Conservation (phyloP, 2,113 vertebrate genomes). For the Cacatua alba region DNA sequence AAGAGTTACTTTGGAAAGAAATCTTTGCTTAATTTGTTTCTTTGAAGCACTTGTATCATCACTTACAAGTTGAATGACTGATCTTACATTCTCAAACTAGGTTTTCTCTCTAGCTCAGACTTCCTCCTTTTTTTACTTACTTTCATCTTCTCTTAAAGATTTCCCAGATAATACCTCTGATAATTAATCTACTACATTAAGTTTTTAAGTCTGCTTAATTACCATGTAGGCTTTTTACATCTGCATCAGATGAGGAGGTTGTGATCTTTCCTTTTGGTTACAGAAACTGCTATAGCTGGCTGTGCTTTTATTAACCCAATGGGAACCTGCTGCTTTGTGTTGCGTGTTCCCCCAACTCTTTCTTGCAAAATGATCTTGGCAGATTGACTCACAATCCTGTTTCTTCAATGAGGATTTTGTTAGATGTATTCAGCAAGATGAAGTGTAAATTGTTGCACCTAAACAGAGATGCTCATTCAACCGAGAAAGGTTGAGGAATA, state of each 20-base stretch:
- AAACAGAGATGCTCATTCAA: not conserved
- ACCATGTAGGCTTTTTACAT: not conserved
- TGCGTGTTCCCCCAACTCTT: not conserved
- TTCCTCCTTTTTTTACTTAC: not conserved
- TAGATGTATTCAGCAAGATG: not conserved
- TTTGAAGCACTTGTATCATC: not conserved
- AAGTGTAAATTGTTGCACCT: not conserved
- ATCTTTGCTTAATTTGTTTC: constrained; percentile 38
- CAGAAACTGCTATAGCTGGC: not conserved
- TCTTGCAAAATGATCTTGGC: not conserved
- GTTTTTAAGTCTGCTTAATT: not conserved
- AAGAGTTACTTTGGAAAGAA: constrained; percentile 42
- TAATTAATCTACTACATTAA: not conserved
- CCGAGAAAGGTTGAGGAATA: not conserved
- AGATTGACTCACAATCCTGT: not conserved
- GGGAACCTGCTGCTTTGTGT: not conserved
- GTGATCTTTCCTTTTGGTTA: not conserved
- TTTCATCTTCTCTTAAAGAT: not conserved
- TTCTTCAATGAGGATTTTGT: not conserved
- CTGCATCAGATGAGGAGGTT: not conserved
- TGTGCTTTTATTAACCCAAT: not conserved
- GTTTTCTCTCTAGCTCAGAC: not conserved
- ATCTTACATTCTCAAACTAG: not conserved
- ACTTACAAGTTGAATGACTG: not conserved
- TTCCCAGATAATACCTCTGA: not conserved